Percentiles rank a stretch among this genome's conserved stretches.
Conservation (phyloP, 2,888 invertebrate species). For the Amphiduros pacificus region DNA sequence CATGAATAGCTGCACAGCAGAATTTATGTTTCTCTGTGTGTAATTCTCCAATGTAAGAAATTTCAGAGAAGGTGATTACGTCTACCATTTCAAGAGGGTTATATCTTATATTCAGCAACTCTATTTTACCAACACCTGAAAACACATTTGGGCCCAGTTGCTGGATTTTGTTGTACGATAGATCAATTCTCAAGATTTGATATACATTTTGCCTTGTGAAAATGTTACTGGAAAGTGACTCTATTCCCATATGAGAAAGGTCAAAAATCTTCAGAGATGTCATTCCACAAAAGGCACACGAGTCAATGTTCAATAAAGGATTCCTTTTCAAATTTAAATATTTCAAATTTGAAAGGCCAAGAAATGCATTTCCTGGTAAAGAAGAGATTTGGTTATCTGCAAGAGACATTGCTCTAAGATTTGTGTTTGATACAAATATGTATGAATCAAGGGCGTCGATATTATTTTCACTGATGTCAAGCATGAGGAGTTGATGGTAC, state of each 20-base stretch:
- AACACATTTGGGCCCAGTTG: neutral
- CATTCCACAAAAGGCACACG: neutral
- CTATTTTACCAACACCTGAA: neutral
- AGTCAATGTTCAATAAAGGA: neutral
- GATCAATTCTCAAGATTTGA: neutral
- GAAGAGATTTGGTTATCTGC: neutral
- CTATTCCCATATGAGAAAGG: neutral
- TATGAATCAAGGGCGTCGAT: neutral
- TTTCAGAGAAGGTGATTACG: neutral
- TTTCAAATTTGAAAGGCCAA: neutral
- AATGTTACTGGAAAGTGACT: neutral
- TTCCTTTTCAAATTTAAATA: neutral
- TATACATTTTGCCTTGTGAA: neutral
- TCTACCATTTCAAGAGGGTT: neutral
- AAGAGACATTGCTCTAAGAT: neutral
- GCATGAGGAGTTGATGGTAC: neutral
- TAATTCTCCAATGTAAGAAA: neutral
- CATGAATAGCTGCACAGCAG: slow-evolving; percentile 4
- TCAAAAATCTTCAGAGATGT: neutral
- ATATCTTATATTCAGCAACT: neutral
- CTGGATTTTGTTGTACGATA: neutral
- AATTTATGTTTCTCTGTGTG: neutral
- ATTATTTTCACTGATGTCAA: neutral
- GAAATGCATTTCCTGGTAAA: neutral
- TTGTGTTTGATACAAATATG: neutral